Conservation (phyloP, 2,113 vertebrate species). For the Hyperoodon ampullatus region DNA sequence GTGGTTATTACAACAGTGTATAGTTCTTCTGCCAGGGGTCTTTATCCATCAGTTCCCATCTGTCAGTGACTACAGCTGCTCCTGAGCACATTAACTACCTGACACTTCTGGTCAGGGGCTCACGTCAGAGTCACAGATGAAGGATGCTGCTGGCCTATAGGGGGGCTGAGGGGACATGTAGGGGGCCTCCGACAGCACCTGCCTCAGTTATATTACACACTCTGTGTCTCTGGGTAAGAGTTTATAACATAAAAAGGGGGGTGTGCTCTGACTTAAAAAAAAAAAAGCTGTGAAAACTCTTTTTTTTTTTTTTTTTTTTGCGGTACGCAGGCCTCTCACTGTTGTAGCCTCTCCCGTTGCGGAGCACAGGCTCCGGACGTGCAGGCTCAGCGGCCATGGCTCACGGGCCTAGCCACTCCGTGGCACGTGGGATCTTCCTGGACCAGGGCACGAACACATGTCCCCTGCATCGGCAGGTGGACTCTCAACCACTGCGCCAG, state of each 20-base stretch:
- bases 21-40: neutral
- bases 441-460: no score
- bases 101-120: neutral
- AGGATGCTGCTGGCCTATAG: neutral
- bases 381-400: no score
- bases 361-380: no score
- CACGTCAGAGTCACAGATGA: neutral
- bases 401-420: no score
- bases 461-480: no score
- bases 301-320: neutral
- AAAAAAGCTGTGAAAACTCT: neutral
- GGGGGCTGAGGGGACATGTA: fast-evolving
- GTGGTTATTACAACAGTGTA: neutral
- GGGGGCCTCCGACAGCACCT: fast-evolving
- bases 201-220: neutral
- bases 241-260: neutral
- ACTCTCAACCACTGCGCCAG: no score
- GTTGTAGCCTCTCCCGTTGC: no score
- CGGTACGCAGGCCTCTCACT: no score
- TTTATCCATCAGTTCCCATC: neutral
- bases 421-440: no score
- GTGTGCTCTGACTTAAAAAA: neutral
- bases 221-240: neutral
- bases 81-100: neutral
- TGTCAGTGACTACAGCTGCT: neutral